These are phyloP conservation scores for Gryllus bimaculatus DNA, from an alignment of 1,140 invertebrate species.

Conservation along the genomic window DNA sequence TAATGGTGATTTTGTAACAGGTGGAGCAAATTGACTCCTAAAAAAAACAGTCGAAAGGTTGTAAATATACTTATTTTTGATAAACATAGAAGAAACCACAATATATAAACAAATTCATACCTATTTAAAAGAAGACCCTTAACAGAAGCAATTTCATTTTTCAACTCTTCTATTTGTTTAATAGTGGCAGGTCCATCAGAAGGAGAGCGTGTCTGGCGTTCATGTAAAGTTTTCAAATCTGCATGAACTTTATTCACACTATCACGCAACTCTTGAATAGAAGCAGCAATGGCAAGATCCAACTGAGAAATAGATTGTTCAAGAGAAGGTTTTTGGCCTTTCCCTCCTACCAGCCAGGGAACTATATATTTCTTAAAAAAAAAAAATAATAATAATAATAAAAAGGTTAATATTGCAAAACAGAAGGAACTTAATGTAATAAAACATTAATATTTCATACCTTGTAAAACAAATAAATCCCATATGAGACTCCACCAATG, in stretches of 20 bases:
- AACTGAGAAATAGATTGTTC: slow-evolving; percentile 54
- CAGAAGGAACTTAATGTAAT: slow-evolving; percentile 8
- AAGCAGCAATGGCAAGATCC: slow-evolving; percentile 50
- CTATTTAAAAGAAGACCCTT: slow-evolving; percentile 66
- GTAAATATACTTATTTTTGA: not conserved
- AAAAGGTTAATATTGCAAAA: slow-evolving; percentile 11
- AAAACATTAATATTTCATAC: slow-evolving; percentile 32
- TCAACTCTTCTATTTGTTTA: slow-evolving; percentile 56
- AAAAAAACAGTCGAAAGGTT: slow-evolving; percentile 23
- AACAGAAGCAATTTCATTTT: slow-evolving; percentile 62
- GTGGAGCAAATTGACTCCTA: slow-evolving; percentile 60
- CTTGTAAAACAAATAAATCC: slow-evolving; percentile 63
- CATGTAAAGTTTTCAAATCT: slow-evolving; percentile 44
- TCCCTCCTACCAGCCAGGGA: slow-evolving; percentile 49
- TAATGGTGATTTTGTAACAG: slow-evolving; percentile 39
- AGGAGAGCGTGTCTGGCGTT: slow-evolving; percentile 38
- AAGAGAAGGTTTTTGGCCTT: slow-evolving; percentile 47
- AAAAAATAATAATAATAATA: too few species aligned
- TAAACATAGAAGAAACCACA: not conserved
- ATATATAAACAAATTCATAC: slow-evolving; percentile 31
- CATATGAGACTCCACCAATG: slow-evolving; percentile 58
- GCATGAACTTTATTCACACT: slow-evolving; percentile 46
- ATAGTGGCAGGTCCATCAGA: slow-evolving; percentile 30
- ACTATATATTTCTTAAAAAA: slow-evolving; percentile 53
- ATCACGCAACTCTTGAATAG: slow-evolving; percentile 48